phyloP scores from a whole-genome alignment of 2,797 vertebrate genomes.

The Sebastes trivittatus region DNA sequence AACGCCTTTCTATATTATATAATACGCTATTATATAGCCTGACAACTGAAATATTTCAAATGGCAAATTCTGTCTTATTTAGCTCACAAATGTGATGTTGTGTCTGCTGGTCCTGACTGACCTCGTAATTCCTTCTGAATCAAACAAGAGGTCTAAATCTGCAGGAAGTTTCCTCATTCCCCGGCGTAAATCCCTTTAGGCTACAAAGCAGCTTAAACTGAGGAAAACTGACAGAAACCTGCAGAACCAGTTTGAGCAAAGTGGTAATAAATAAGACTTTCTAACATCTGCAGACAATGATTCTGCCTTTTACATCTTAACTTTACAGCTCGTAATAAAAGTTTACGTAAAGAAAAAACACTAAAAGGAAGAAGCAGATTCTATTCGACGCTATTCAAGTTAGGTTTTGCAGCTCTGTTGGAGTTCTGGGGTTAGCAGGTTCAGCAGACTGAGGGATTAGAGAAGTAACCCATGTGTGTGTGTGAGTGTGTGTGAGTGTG shows the following conservation, averaged over 20 bases:
- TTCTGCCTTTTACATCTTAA: background rate
- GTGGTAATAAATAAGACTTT: too few species aligned
- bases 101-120: background rate
- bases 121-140: background rate
- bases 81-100: background rate
- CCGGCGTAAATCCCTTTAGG: background rate
- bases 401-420: background rate
- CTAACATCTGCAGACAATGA: too few species aligned
- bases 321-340: background rate
- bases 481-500: conserved; percentile 5
- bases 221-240: background rate
- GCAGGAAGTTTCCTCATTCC: background rate
- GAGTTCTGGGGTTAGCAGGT: conserved; percentile 18
- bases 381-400: background rate
- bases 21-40: background rate
- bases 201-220: background rate
- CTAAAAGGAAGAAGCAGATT: background rate
- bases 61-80: background rate
- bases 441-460: conserved; percentile 32
- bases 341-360: background rate
- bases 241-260: background rate
- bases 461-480: background rate
- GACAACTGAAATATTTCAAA: background rate
- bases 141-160: background rate
- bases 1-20: background rate